These are phyloP conservation scores for Holotrichia oblita DNA, from an alignment of 1,140 invertebrate species.

Conservation along the genomic window DNA sequence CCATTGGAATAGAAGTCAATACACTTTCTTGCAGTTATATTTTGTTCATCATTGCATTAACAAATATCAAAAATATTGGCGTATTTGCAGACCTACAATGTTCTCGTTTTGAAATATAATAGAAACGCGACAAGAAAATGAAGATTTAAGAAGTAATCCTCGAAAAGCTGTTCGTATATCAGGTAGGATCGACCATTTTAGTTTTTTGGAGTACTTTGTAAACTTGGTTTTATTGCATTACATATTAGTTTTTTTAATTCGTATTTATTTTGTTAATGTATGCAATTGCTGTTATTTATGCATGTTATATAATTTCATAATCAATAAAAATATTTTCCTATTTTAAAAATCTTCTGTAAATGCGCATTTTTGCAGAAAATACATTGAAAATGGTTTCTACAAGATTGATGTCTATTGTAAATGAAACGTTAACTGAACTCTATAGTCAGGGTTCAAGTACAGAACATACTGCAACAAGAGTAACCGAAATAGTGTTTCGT, in stretches of 20 bases:
- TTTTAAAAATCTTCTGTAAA: slow-evolving; percentile 13
- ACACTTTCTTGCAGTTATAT: slow-evolving; percentile 28
- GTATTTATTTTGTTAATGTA: neutral
- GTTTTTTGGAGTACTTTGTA: slow-evolving; percentile 32
- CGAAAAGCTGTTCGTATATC: slow-evolving; percentile 39
- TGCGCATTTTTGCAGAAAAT: slow-evolving; percentile 32
- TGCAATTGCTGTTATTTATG: neutral
- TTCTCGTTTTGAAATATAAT: neutral
- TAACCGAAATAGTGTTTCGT: slow-evolving; percentile 59
- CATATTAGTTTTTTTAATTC: slow-evolving; percentile 16
- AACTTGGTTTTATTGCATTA: slow-evolving; percentile 27
- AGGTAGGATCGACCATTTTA: slow-evolving; percentile 42
- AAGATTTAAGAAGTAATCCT: slow-evolving; percentile 22
- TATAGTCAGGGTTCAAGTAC: slow-evolving; percentile 59
- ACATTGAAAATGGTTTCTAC: slow-evolving; percentile 75
- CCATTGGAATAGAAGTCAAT: slow-evolving; percentile 38
- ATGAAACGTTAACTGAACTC: slow-evolving; percentile 62
- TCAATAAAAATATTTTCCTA: slow-evolving; percentile 6
- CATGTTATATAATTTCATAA: neutral
- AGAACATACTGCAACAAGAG: slow-evolving; percentile 54
- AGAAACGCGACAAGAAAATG: neutral
- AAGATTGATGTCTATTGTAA: slow-evolving; percentile 77
- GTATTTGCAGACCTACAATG: neutral
- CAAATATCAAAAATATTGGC: neutral
- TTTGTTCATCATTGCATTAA: slow-evolving; percentile 21